phyloP scores from a whole-genome alignment of 2,888 invertebrate species.

The Eudiplozoon nipponicum region DNA sequence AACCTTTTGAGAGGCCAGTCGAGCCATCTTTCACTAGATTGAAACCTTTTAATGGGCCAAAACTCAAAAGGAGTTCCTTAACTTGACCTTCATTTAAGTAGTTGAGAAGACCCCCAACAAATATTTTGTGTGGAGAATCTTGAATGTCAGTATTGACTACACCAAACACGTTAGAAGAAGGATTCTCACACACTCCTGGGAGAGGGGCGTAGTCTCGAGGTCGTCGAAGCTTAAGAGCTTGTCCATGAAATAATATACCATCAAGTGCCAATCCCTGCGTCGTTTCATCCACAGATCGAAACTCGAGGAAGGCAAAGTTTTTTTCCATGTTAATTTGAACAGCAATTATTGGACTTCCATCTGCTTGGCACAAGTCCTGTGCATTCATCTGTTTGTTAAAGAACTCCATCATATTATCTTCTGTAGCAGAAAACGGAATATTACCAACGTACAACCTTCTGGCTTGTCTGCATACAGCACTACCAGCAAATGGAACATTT shows the following conservation, averaged over 20 bases:
- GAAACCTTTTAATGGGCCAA: conserved; percentile 85
- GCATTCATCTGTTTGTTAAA: conserved; percentile 94
- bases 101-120: conserved; percentile 84
- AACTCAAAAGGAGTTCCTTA: conserved; percentile 82
- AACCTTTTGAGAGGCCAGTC: conserved; percentile 82
- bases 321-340: conserved; percentile 95
- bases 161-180: conserved; percentile 46
- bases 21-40: conserved; percentile 95
- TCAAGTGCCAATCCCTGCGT: conserved; percentile 97
- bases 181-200: conserved; percentile 65
- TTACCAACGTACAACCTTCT: conserved; percentile 72
- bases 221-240: conserved; percentile 75
- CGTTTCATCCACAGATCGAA: conserved; percentile 80
- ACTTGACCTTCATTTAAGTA: conserved; percentile 97
- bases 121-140: conserved; percentile 89
- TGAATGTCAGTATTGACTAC: conserved; percentile 60
- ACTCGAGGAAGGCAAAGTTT: conserved; percentile 88
- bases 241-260: conserved; percentile 75
- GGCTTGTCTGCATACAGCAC: conserved; percentile 65
- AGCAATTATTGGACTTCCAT: conserved; percentile 83
- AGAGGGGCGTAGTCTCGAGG: conserved; percentile 94
- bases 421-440: conserved; percentile 82
- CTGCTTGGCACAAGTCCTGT: conserved; percentile 56
- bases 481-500: no score
- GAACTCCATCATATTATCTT: conserved; percentile 83